Base-by-base conservation (phyloP, 1,140 invertebrate species). In the Dinoponera quadriceps region DNA sequence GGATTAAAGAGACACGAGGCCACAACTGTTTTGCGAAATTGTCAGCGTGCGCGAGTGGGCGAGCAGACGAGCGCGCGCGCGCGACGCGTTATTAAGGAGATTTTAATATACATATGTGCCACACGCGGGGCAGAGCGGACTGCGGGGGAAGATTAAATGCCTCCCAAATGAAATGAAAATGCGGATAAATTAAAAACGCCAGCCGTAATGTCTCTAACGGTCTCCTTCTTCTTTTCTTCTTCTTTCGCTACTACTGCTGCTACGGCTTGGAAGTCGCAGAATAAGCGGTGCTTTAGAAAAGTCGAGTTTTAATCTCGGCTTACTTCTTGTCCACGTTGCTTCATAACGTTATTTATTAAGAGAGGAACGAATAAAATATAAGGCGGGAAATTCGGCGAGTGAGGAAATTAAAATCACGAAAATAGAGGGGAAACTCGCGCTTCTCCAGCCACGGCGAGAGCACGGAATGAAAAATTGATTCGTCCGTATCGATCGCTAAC, bases 111-210 rank as follows among this genome's bases (percentile, higher is more conserved):
- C 29, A 48, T 49, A 13, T 29, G 16, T 51, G 3, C 14, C 27
- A 63, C 29, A 44, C 13, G n/a, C 11, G 16, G 16, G 20, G 54
- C 73, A 27, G 7, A 20, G 14, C 7, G 54, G n/a, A n/a, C n/a
- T n/a, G n/a, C n/a, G n/a, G n/a, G 62, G 18, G 49, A 66, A 77
- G 49, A 77, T 77, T 77, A 77, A 77, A 77, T 38, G 60, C 20
- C 14, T 54, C 22, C 29, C 66, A 66, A 77, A 77, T 66, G 38
- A 77, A 77, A 65, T 77, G 29, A 66, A 54, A 66, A 51, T 33
- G 60, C 62, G 29, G 48, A 77, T 77, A 54, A 75, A 75, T 62
- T 33, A 75, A 77, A 77, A 66, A 65, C 49, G 27, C 29, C 27
- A 38, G 38, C 27, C 49, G n/a, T 54, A 77, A 66, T 54, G 22